Base-by-base conservation (phyloP, 2,888 invertebrate genomes). In the Drosophila atroscutellata region DNA sequence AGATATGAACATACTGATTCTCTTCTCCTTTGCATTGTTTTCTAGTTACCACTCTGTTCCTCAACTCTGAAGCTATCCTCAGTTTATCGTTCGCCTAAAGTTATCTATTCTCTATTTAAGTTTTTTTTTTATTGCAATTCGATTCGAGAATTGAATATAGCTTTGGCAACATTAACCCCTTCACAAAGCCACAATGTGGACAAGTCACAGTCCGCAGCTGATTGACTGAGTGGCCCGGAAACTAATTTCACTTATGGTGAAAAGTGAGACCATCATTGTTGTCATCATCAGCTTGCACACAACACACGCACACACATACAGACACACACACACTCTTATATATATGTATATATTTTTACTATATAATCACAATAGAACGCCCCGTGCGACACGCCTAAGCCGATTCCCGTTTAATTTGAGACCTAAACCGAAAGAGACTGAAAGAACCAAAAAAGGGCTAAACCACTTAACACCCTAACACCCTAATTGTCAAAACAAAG, bases 401-500 rank as follows among this genome's bases (percentile, higher is more conserved):
- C 89, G 79, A 88, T 87, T 83, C 72, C 61, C 77, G 75, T 75
- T 86, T 83, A 86, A 91, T 90, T 86, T 89, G 89, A 89, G 81
- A 90, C 73, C 71, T 36, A 62, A 69, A 37, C 42, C 60, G 51
- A 54, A 20, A 42, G 47, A 50, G 26, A 55, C 18, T 11, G 24
- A 54, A 34, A 42, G 60, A 47, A 55, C 45, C 39, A 69, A 52
- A 72, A 77, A 88, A 90, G 89, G 89, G 90, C 81, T 83, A 88
- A 91, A 90, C 89, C 89, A 91, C 89, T 89, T 89, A 89, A 91
- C 89, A 91, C 90, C 88, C 88, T 86, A 87, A 90, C 87, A 90
- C 90, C 89, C 91, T 89, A 90, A 89, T 89, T 89, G 89, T 91
- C 89, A 89, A 87, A 89, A 91, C 90, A 90, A 84, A 84, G 84